Evolutionary conservation across 2,113 vertebrate species (phyloP).

Genomic region (Mirounga angustirostris): DNA sequence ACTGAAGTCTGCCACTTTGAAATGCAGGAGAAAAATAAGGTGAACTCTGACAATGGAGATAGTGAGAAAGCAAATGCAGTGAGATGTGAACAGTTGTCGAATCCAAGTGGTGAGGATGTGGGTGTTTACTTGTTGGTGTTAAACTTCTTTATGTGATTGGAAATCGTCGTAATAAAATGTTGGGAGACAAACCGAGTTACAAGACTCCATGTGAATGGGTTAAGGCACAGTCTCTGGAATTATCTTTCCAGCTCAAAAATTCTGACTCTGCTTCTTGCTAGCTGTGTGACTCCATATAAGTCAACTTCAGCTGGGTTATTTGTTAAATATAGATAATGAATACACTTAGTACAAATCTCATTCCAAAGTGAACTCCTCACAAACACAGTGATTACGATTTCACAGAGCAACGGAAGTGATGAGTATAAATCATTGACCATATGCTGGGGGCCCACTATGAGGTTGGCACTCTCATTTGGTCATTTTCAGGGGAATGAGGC

Average conservation of each 20-base stretch:
- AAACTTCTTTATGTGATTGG: not conserved
- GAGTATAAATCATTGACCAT: not conserved
- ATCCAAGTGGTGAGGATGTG: not conserved
- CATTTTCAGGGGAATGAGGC: not conserved
- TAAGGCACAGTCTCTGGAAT: not conserved
- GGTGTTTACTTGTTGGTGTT: not conserved
- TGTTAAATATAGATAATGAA: not conserved
- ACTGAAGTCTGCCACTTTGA: not conserved
- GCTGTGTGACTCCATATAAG: not conserved
- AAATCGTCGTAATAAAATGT: not conserved
- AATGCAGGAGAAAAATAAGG: not conserved
- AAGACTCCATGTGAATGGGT: not conserved
- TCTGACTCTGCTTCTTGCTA: not conserved
- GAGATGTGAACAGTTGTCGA: not conserved
- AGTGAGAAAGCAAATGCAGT: not conserved
- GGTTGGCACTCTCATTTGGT: not conserved
- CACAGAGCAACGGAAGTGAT: not conserved
- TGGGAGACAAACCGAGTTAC: not conserved
- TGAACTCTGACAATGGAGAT: not conserved
- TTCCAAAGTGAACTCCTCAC: not conserved
- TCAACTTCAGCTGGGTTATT: not conserved
- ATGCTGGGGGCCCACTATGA: not conserved
- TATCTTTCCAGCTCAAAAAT: not conserved
- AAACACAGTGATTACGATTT: not conserved
- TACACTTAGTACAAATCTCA: not conserved